phyloP scores from a whole-genome alignment of 2,888 invertebrate genomes.

The Tanaodytes sp. region DNA sequence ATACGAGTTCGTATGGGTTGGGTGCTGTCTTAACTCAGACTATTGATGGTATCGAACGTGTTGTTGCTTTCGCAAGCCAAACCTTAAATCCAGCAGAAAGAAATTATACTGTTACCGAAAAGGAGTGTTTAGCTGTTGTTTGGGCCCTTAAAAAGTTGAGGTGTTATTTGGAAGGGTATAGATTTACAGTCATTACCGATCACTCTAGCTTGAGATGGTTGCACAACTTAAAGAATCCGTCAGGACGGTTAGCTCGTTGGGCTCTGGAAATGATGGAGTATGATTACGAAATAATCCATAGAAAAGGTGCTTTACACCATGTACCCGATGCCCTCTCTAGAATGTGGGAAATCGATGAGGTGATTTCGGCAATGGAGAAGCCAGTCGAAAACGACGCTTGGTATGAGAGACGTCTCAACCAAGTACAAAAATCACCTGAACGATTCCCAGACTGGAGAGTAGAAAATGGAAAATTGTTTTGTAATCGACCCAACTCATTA shows the following conservation, averaged over 20 bases:
- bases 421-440: neutral
- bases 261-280: neutral
- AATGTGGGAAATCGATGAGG: constrained; percentile 6
- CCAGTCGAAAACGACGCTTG: neutral
- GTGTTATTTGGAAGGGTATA: neutral
- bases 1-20: neutral
- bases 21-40: neutral
- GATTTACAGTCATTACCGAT: neutral
- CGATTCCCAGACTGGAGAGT: constrained; percentile 8
- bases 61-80: neutral
- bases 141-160: neutral
- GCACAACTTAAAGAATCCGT: neutral
- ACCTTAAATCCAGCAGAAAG: neutral
- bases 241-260: neutral
- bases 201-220: neutral
- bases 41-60: neutral
- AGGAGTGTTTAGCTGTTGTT: neutral
- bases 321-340: constrained; percentile 3
- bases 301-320: constrained; percentile 7
- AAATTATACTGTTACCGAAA: neutral
- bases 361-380: neutral
- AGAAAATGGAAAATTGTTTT: neutral
- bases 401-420: neutral
- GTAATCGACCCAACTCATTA: neutral
- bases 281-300: constrained; percentile 1